Percentiles rank a stretch among this genome's conserved stretches.
Evolutionary conservation across 1,140 invertebrate genomes (phyloP).

Genomic region (Bactericera cockerelli): DNA sequence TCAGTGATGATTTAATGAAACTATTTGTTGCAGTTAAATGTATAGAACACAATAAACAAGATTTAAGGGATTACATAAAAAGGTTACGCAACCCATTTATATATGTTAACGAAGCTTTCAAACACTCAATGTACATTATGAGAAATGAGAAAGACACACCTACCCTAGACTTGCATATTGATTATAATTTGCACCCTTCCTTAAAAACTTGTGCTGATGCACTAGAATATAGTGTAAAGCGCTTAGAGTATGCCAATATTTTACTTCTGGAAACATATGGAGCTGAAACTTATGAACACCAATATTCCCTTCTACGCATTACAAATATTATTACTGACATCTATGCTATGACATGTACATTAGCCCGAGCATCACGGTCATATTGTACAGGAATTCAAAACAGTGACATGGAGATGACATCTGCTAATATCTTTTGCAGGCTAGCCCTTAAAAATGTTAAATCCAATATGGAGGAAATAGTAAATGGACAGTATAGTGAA

Average conservation of each 20-base stretch:
- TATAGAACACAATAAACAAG: not conserved
- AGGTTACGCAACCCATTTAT: constrained; percentile 15
- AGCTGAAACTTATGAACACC: constrained; percentile 40
- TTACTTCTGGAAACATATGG: constrained; percentile 38
- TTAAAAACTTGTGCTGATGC: constrained; percentile 29
- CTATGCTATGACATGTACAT: constrained; percentile 56
- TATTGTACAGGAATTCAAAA: constrained; percentile 56
- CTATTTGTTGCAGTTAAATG: constrained; percentile 11
- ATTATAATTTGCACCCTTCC: constrained; percentile 40
- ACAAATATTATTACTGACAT: constrained; percentile 59
- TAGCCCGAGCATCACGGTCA: constrained; percentile 58
- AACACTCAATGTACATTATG: not conserved
- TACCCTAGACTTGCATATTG: not conserved
- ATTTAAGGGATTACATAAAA: constrained; percentile 1
- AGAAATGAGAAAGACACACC: not conserved
- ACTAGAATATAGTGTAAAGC: constrained; percentile 40
- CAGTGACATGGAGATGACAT: constrained; percentile 43
- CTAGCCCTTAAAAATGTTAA: constrained; percentile 3
- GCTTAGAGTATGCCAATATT: constrained; percentile 38
- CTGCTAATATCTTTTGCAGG: constrained; percentile 6
- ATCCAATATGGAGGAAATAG: not conserved
- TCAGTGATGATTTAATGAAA: constrained; percentile 9
- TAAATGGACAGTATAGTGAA: not conserved
- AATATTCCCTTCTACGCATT: constrained; percentile 54
- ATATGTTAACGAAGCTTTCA: constrained; percentile 1